Evolutionary conservation across 2,113 vertebrate genomes (phyloP).

Genomic region (Periophthalmodon schlosseri): DNA sequence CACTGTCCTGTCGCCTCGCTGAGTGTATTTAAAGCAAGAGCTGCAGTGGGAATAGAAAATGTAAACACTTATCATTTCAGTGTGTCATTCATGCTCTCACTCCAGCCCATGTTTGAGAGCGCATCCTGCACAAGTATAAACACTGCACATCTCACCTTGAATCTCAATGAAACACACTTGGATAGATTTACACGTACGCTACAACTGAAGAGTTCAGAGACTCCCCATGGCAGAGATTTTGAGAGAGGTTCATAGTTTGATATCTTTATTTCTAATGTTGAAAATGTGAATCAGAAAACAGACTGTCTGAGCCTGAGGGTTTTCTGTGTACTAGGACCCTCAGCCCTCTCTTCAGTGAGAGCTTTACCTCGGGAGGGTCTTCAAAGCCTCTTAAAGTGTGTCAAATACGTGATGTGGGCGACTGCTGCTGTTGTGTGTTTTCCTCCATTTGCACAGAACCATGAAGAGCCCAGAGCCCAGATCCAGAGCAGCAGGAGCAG

Average conservation of each 20-base stretch:
- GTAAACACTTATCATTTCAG: conserved; percentile 13
- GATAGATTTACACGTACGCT: conserved; percentile 22
- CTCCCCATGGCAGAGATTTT: conserved; percentile 24
- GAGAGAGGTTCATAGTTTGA: conserved; percentile 37
- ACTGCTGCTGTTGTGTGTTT: conserved; percentile 28
- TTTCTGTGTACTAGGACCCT: conserved; percentile 34
- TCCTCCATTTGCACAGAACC: conserved; percentile 37
- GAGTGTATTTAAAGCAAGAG: conserved; percentile 13
- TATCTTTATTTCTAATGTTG: conserved; percentile 48
- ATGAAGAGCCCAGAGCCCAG: conserved; percentile 23
- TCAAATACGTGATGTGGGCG: conserved; percentile 32
- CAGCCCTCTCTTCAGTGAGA: conserved; percentile 27
- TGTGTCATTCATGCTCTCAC: conserved; percentile 12
- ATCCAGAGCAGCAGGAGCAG: conserved; percentile 3
- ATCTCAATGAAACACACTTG: conserved; percentile 22
- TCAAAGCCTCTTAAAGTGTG: conserved; percentile 40
- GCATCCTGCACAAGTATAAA: conserved; percentile 12
- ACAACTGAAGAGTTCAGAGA: conserved; percentile 2
- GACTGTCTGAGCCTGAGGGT: conserved; percentile 29
- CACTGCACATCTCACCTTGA: conserved; percentile 15
- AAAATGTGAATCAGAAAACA: conserved; percentile 7
- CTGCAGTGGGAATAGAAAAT: conserved; percentile 8
- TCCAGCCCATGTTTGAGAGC: conserved; percentile 10
- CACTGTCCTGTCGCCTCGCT: conserved; percentile 19
- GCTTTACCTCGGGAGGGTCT: conserved; percentile 45